These are phyloP conservation scores for Candoia aspera DNA, from an alignment of 2,113 vertebrate genomes.

Conservation along the genomic window DNA sequence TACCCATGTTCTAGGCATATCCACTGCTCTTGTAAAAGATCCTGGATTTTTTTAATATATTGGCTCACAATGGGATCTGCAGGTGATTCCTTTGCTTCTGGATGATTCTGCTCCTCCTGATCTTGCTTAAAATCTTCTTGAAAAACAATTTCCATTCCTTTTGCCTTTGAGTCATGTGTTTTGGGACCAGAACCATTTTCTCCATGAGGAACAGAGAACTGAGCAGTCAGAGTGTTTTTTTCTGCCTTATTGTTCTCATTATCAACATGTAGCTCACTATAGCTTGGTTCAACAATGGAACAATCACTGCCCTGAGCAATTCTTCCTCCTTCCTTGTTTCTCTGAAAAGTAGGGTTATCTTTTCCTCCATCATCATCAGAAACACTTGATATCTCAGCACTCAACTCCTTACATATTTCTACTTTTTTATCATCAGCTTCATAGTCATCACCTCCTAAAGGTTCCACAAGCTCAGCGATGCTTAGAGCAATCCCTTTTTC, in stretches of 20 bases:
- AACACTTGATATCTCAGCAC: slow-evolving; percentile 5
- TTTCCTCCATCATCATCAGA: slow-evolving; percentile 34
- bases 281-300: neutral
- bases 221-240: neutral
- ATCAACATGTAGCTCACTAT: slow-evolving; percentile 31
- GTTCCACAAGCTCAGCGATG: slow-evolving; percentile 47
- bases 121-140: slow-evolving; percentile 31
- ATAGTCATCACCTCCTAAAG: slow-evolving; percentile 26
- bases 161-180: neutral
- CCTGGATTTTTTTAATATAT: slow-evolving; percentile 92
- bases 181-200: neutral
- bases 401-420: neutral
- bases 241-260: slow-evolving; percentile 46
- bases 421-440: accelerated
- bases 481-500: slow-evolving; percentile 74
- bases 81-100: slow-evolving; percentile 48
- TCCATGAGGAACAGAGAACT: neutral
- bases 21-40: slow-evolving; percentile 96
- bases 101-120: slow-evolving; percentile 37
- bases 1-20: slow-evolving; percentile 87
- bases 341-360: slow-evolving; percentile 27
- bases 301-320: neutral
- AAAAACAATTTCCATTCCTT: neutral
- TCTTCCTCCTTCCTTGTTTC: slow-evolving; percentile 51
- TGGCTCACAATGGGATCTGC: slow-evolving; percentile 86